A percentile compares a stretch with the other conserved stretches of the same genome.
Evolutionary conservation across 1,140 invertebrate genomes (phyloP).

Genomic region (Halesus radiatus): DNA sequence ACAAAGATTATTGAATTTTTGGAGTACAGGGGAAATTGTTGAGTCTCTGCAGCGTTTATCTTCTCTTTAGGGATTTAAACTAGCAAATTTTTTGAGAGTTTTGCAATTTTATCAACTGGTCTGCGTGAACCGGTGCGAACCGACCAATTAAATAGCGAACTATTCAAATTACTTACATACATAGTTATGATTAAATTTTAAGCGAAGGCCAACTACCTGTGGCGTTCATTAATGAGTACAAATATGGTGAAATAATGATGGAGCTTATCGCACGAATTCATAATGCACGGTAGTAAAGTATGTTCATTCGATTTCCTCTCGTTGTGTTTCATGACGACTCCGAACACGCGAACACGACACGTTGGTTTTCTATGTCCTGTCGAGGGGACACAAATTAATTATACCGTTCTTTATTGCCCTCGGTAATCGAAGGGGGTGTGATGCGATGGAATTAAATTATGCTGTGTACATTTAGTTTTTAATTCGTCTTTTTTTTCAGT

Average conservation of each 20-base stretch:
- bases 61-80: too few species aligned
- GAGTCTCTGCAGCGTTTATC: too few species aligned
- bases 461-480: too few species aligned
- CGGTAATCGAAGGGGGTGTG: background rate
- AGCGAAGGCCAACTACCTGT: conserved; percentile 10
- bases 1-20: too few species aligned
- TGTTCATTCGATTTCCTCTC: conserved; percentile 13
- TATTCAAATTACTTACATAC: too few species aligned
- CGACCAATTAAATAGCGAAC: too few species aligned
- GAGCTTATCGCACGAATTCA: conserved; percentile 8
- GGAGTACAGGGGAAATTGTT: too few species aligned
- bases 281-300: conserved; percentile 13
- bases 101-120: too few species aligned
- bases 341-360: conserved; percentile 9
- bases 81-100: too few species aligned
- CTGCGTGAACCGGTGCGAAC: too few species aligned
- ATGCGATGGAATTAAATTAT: too few species aligned
- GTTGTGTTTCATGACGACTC: background rate
- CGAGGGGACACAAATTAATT: conserved; percentile 13
- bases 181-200: background rate
- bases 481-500: too few species aligned
- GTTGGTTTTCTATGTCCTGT: background rate
- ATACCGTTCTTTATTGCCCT: background rate
- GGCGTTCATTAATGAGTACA: conserved; percentile 19
- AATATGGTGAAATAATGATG: conserved; percentile 9